phyloP scores from a whole-genome alignment of 1,140 invertebrate genomes.

The Sitobion miscanthi region DNA sequence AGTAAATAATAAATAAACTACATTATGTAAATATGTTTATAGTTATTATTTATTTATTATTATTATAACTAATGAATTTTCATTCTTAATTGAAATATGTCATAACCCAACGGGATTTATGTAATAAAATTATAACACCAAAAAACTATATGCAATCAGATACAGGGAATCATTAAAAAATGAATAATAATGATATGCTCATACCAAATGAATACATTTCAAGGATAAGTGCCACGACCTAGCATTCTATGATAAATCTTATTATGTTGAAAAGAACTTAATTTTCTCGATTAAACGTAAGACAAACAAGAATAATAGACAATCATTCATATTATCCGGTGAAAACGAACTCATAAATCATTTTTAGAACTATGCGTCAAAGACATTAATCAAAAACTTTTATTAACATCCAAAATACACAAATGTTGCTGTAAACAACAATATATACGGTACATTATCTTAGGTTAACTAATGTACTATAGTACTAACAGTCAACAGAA shows the following conservation, averaged over 20 bases:
- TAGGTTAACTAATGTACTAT: neutral
- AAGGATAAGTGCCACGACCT: neutral
- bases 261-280: neutral
- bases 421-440: neutral
- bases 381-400: neutral
- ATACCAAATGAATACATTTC: neutral
- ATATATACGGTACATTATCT: neutral
- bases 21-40: neutral
- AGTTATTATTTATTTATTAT: neutral
- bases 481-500: neutral
- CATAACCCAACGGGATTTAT: neutral
- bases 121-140: neutral
- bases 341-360: neutral
- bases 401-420: neutral
- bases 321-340: neutral
- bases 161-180: no score
- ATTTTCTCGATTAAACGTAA: neutral
- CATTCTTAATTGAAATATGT: neutral
- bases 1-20: neutral
- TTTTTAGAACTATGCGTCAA: conserved; percentile 1
- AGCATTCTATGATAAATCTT: neutral
- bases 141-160: neutral
- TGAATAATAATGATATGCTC: neutral
- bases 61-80: neutral
- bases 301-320: conserved; percentile 1